phyloP scores from a whole-genome alignment of 2,888 invertebrate genomes.

The Volucella inflata region DNA sequence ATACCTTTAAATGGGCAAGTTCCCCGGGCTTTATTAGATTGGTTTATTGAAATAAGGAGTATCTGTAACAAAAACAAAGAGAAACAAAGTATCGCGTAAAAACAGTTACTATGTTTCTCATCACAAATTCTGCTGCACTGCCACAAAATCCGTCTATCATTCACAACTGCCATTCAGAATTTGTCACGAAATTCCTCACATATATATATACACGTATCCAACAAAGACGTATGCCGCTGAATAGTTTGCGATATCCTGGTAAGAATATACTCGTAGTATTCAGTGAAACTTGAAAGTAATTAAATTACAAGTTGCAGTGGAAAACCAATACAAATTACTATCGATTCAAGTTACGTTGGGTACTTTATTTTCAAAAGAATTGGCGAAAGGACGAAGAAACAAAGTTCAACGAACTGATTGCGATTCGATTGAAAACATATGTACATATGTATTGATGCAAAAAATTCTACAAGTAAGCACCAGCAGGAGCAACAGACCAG shows the following conservation, averaged over 20 bases:
- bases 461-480: slow-evolving; percentile 23
- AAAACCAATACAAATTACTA: slow-evolving; percentile 9
- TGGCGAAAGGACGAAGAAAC: not conserved
- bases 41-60: not conserved
- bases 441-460: slow-evolving; percentile 11
- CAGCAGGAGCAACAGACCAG: no score
- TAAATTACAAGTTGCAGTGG: slow-evolving; percentile 1
- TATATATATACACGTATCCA: not conserved
- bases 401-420: slow-evolving; percentile 47
- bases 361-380: not conserved
- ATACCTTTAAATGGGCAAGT: no score
- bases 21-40: no score
- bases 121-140: no score
- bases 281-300: not conserved
- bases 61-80: no score
- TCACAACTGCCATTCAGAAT: not conserved
- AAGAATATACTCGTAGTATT: not conserved
- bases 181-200: not conserved
- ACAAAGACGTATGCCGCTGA: not conserved
- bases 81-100: no score
- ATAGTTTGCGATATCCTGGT: slow-evolving; percentile 9
- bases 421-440: slow-evolving; percentile 32
- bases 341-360: slow-evolving; percentile 13
- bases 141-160: no score
- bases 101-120: no score